Conservation (phyloP, 2,888 invertebrate genomes). For the Troglohyphantes excavatus region DNA sequence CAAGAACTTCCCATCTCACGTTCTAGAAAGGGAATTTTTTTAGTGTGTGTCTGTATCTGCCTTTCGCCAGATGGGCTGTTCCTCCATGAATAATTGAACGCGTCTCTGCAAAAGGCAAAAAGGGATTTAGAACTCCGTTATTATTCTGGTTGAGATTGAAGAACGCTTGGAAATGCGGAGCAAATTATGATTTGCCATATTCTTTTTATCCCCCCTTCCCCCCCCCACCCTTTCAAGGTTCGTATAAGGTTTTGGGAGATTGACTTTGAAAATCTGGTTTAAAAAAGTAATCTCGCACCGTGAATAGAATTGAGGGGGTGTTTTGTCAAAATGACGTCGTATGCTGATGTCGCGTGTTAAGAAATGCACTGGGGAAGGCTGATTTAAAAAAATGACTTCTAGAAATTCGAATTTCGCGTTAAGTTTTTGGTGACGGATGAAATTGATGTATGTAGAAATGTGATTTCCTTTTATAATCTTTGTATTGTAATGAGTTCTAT, state of each 20-base stretch:
- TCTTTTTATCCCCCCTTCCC: not conserved
- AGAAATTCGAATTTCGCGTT: too few species aligned
- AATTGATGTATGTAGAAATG: too few species aligned
- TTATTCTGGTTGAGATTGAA: slow-evolving; percentile 4
- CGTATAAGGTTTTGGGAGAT: not conserved
- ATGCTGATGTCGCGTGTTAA: too few species aligned
- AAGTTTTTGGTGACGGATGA: too few species aligned
- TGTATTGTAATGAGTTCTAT: too few species aligned
- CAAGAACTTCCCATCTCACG: not conserved
- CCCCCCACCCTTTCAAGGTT: too few species aligned
- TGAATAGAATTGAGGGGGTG: not conserved
- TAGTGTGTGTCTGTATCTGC: not conserved
- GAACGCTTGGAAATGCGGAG: not conserved
- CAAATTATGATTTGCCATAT: not conserved
- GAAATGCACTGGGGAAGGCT: too few species aligned
- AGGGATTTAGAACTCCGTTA: not conserved
- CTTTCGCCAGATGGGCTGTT: not conserved
- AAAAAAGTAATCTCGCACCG: not conserved
- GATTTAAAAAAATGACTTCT: too few species aligned
- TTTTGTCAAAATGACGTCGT: not conserved
- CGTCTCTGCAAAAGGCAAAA: not conserved
- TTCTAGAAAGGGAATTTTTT: too few species aligned
- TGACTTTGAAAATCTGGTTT: not conserved
- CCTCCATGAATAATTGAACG: not conserved
- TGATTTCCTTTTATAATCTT: too few species aligned